phyloP scores from a whole-genome alignment of 2,797 vertebrate genomes.

The Mus caroli region DNA sequence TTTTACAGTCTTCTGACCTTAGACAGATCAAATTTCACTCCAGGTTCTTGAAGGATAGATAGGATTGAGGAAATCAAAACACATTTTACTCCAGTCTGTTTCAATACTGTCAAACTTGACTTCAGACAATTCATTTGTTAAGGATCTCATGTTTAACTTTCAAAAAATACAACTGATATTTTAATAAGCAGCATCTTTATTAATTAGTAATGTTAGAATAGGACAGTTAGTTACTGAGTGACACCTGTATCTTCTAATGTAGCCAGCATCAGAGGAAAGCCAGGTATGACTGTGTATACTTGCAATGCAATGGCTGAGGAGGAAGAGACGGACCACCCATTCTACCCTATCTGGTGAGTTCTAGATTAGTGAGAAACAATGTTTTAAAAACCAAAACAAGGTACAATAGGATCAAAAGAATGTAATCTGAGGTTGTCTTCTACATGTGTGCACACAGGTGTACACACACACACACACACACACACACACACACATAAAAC shows the following conservation, averaged over 20 bases:
- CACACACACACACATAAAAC: not conserved
- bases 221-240: not conserved
- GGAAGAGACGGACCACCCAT: not conserved
- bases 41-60: slow-evolving; percentile 35
- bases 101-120: not conserved
- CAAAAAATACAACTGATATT: not conserved
- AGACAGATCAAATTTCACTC: slow-evolving; percentile 52
- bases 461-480: not conserved
- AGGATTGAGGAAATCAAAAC: not conserved
- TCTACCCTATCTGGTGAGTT: not conserved
- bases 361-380: not conserved
- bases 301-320: not conserved
- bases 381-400: not conserved
- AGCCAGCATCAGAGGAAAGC: not conserved
- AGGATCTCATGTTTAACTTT: slow-evolving; percentile 32
- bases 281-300: not conserved
- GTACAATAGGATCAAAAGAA: not conserved
- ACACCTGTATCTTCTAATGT: not conserved
- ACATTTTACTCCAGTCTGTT: not conserved
- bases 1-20: slow-evolving; percentile 32
- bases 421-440: not conserved
- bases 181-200: slow-evolving; percentile 23
- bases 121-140: not conserved
- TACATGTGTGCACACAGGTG: not conserved
- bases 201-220: slow-evolving; percentile 45